phyloP scores from a whole-genome alignment of 35 echinoderm and acorn worm species.

The Anneissia japonica region DNA sequence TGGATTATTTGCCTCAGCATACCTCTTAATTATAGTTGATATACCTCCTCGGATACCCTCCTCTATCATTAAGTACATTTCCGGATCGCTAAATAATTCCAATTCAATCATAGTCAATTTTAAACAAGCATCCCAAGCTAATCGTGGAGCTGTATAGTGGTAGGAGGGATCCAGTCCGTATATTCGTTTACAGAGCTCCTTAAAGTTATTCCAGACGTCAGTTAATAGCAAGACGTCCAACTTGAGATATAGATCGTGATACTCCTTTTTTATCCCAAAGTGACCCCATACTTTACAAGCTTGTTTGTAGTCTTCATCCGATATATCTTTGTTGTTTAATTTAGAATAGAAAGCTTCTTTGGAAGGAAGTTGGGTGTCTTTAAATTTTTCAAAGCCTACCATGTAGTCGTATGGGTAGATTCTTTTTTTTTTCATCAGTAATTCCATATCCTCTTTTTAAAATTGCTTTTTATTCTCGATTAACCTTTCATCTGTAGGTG shows the following conservation, averaged over 20 bases:
- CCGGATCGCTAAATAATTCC: not conserved
- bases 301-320: not conserved
- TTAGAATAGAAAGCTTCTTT: not conserved
- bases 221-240: not conserved
- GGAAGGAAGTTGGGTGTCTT: not conserved
- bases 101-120: not conserved
- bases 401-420: not conserved
- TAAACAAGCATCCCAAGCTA: not conserved
- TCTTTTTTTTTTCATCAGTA: too few species aligned
- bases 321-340: not conserved
- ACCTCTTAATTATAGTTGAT: not conserved
- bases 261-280: not conserved
- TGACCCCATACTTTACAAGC: too few species aligned
- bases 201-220: too few species aligned
- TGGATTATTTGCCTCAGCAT: slow-evolving; percentile 17
- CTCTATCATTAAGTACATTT: slow-evolving; percentile 8
- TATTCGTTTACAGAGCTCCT: too few species aligned
- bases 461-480: too few species aligned
- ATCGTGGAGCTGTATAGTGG: not conserved
- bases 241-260: not conserved
- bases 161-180: not conserved
- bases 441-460: too few species aligned
- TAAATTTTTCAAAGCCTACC: not conserved
- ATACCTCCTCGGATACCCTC: too few species aligned
- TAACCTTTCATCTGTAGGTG: too few species aligned